Base-by-base conservation (phyloP, 1,140 invertebrate species). In the Alviniconcha marisindica region DNA sequence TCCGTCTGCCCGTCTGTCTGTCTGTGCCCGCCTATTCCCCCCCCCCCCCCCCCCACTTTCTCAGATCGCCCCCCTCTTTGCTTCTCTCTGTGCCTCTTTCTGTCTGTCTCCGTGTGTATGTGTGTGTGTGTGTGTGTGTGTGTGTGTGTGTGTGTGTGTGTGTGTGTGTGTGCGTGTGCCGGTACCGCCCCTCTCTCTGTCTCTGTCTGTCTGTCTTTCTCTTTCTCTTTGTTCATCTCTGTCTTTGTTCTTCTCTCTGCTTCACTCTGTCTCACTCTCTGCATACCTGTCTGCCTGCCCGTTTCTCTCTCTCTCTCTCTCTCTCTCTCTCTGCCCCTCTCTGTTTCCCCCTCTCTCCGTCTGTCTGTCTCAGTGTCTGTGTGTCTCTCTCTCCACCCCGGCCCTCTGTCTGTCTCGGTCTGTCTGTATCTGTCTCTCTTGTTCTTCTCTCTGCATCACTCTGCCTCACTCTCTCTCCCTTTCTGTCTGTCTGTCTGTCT, bases 41-140 rank as follows among this genome's bases (percentile, higher is more conserved):
- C n/a, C n/a, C n/a, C n/a, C n/a, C n/a, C n/a, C n/a, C n/a, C n/a
- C n/a, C n/a, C n/a, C n/a, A n/a, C n/a, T n/a, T n/a, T n/a, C n/a
- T n/a, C n/a, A n/a, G n/a, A n/a, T n/a, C n/a, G n/a, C n/a, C n/a
- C n/a, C n/a, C n/a, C 14, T 66, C 28, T 5, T 66, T 66, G 28
- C 7, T 66, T 66, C 14, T 31, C 10, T 66, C 21, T 12, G 28
- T n/a, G 28, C 28, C 14, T 21, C 14, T 21, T 14, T 66, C 10
- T 66, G 60, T 31, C 7, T 21, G 60, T 66, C 10, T 66, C 10
- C n/a, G 28, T 66, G 60, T 66, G 60, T 66, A 31, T 66, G 60
- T 66, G 60, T 66, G 60, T 66, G 60, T 66, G 60, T 66, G 60
- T 66, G 60, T 66, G 60, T 66, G 60, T 66, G 60, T 66, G 60